Evolutionary conservation across 2,888 invertebrate genomes (phyloP), one percentile per base, ranked within the genome.

Genomic region (Drosophila lacicola): DNA sequence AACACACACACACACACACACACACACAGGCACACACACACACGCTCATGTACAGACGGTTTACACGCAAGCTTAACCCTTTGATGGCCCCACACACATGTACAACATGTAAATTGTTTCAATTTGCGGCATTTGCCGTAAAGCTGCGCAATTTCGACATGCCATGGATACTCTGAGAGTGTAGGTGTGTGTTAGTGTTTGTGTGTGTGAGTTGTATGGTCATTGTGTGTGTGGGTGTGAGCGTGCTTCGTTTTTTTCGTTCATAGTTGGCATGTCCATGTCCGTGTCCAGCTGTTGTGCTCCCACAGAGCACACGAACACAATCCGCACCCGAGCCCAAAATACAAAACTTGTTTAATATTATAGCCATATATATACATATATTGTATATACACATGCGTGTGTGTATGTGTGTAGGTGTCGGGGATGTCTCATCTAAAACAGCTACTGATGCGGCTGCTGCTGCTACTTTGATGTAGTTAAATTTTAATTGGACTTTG

Each of bases 401-500:
- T 34, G 11, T 65, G n/a, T 62, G 34, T 45, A 8, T 47, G 19
- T 44, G 49, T 56, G 42, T 64, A 65, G 56, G 60, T 66, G 78
- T 72, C 50, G 71, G 51, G 58, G 61, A 50, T 62, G 70, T 74
- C 77, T 82, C 80, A 77, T 81, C 74, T 74, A 74, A 74, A 68
- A 58, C 70, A 70, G 80, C 88, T 78, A 80, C 83, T 83, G 88
- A 74, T 70, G 70, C 66, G 66, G 69, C 60, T 63, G 70, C 68
- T 70, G 74, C 68, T 78, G 82, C 77, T 79, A 77, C 90, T 87
- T 90, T 89, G 90, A 90, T 90, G 88, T 90, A 85, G 90, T 89
- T 87, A 86, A 89, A 89, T 89, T 89, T 90, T 90, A 90, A 87
- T 90, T 89, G 89, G 89, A 89, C 88, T 89, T 89, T 84, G 76